A percentile compares a stretch with the other conserved stretches of the same genome.
Evolutionary conservation across 2,888 invertebrate genomes (phyloP).

Genomic region (Drosophila borealis): DNA sequence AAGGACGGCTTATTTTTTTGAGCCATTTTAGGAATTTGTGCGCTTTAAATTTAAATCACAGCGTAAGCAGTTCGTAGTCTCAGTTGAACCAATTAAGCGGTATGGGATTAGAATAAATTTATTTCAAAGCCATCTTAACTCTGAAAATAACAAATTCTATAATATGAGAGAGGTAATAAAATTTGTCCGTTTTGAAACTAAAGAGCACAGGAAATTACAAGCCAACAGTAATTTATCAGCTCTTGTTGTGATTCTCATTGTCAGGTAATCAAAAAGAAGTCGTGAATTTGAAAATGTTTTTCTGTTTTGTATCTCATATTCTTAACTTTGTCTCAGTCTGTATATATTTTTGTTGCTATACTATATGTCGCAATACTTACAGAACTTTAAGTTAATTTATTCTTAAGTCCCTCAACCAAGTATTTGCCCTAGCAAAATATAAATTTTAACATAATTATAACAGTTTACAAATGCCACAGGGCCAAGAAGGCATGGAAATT

Average conservation of each 20-base stretch:
- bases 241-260: too few species aligned
- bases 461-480: not conserved
- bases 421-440: not conserved
- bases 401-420: not conserved
- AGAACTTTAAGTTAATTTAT: not conserved
- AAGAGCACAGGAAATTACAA: too few species aligned
- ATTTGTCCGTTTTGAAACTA: too few species aligned
- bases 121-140: not conserved
- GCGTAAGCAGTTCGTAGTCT: not conserved
- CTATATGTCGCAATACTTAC: not conserved
- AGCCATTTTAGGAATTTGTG: not conserved
- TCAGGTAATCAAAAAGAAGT: too few species aligned
- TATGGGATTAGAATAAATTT: not conserved
- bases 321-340: too few species aligned
- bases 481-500: not conserved
- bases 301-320: too few species aligned
- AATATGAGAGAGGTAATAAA: too few species aligned
- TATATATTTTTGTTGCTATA: not conserved
- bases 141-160: not conserved
- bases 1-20: not conserved
- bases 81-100: not conserved
- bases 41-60: not conserved
- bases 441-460: not conserved
- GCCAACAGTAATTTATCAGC: too few species aligned
- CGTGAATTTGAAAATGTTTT: too few species aligned